phyloP scores from a whole-genome alignment of 2,888 invertebrate genomes.

The Sclerodermus sp. region DNA sequence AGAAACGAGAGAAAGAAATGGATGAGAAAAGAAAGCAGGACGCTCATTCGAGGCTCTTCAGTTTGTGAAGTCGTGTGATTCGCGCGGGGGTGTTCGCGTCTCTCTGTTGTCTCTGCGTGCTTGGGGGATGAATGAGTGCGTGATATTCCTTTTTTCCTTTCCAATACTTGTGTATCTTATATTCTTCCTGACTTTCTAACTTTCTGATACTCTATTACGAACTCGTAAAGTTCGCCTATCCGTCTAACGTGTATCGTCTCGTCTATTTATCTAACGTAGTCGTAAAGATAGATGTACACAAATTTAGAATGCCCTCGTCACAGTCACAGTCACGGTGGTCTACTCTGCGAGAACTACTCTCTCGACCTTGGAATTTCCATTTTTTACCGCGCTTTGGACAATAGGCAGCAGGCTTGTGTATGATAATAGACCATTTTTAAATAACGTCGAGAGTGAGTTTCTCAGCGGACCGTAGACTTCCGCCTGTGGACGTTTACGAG shows the following conservation, averaged over 20 bases:
- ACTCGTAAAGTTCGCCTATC: constrained; percentile 35
- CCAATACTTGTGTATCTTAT: constrained; percentile 13
- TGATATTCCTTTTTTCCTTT: background rate
- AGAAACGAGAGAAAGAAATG: too few relatives aligned
- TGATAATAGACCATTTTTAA: too few relatives aligned
- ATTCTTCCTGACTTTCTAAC: constrained; percentile 24
- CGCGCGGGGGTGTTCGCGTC: too few relatives aligned
- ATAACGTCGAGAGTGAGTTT: too few relatives aligned
- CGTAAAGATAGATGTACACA: constrained; percentile 31
- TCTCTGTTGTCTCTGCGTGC: too few relatives aligned
- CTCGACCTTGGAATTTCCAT: constrained; percentile 7
- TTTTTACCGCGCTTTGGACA: background rate
- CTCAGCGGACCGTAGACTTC: too few relatives aligned
- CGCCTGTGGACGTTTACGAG: too few relatives aligned
- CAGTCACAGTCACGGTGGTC: too few relatives aligned
- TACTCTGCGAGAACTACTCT: too few relatives aligned
- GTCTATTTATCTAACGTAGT: constrained; percentile 48
- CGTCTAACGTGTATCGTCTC: constrained; percentile 49
- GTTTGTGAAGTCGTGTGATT: background rate
- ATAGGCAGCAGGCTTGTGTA: too few relatives aligned
- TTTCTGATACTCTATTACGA: constrained; percentile 25
- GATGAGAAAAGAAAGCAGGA: too few relatives aligned
- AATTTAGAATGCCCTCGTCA: constrained; percentile 8
- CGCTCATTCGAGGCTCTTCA: background rate
- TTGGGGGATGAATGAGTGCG: background rate